phyloP scores from a whole-genome alignment of 2,113 vertebrate genomes.

The Mohoua ochrocephala region DNA sequence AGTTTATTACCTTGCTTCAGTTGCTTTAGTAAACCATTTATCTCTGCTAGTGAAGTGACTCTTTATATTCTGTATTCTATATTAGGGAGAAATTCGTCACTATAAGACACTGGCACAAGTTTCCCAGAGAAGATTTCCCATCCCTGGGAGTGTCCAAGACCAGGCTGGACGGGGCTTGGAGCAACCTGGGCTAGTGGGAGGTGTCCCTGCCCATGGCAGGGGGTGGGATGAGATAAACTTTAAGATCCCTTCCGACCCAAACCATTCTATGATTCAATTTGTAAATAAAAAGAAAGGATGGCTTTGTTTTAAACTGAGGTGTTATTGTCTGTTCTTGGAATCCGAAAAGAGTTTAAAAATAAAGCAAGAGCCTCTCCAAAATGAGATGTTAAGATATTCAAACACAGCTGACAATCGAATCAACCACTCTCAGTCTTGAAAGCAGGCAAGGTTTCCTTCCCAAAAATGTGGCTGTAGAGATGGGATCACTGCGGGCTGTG shows the following conservation, averaged over 20 bases:
- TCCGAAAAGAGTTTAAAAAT: neutral
- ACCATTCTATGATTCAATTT: neutral
- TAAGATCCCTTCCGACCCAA: neutral
- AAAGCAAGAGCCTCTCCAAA: neutral
- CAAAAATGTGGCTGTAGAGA: neutral
- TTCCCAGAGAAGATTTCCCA: neutral
- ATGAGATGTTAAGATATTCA: slow-evolving; percentile 17
- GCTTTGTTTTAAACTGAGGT: neutral
- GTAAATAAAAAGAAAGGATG: neutral
- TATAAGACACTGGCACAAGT: neutral
- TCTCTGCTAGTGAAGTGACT: neutral
- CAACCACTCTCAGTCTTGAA: neutral
- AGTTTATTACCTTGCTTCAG: neutral
- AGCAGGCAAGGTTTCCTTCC: neutral
- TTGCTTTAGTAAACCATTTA: neutral
- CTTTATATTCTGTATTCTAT: neutral
- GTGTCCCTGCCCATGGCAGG: neutral
- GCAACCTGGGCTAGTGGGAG: neutral
- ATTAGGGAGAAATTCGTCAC: neutral
- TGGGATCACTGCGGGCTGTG: neutral
- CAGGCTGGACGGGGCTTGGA: rapidly evolving
- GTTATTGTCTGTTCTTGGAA: neutral
- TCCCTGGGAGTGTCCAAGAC: neutral
- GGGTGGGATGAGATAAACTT: neutral
- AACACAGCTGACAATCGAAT: neutral